Percentiles rank a stretch among this genome's conserved stretches.
These are phyloP conservation scores for Ailuropoda melanoleuca DNA, from an alignment of 2,113 vertebrate genomes.

Conservation along the genomic window DNA sequence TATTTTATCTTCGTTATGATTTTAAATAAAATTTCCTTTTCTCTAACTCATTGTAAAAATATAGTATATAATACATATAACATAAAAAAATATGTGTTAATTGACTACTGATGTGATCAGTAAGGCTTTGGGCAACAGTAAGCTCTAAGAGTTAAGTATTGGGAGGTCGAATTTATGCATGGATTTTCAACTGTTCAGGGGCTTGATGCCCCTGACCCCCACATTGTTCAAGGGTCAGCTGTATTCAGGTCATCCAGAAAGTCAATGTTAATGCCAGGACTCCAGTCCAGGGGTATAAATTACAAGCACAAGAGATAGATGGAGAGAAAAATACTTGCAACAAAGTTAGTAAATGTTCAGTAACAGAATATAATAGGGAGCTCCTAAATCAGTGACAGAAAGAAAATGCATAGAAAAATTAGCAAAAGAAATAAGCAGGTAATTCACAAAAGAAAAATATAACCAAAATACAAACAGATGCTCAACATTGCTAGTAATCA, in stretches of 20 bases:
- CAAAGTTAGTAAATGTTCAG: neutral
- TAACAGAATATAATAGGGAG: neutral
- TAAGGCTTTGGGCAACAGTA: neutral
- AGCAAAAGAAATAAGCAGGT: neutral
- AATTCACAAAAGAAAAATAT: constrained; percentile 17
- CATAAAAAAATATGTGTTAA: neutral
- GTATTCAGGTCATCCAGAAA: neutral
- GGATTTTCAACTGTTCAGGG: neutral
- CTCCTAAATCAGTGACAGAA: neutral
- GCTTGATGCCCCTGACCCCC: neutral
- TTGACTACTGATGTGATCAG: neutral
- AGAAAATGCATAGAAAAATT: neutral
- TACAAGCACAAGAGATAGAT: neutral
- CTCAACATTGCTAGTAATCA: neutral
- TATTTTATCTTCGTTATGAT: neutral
- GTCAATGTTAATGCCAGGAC: neutral
- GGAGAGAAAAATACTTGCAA: neutral
- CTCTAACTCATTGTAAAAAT: neutral
- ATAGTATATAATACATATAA: neutral
- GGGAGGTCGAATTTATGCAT: neutral
- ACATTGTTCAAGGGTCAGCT: neutral
- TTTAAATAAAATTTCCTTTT: neutral
- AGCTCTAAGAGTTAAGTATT: neutral
- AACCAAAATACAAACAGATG: neutral
- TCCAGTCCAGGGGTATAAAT: neutral